These are phyloP conservation scores for Clunio marinus DNA, from an alignment of 2,888 invertebrate species.

Conservation along the genomic window DNA sequence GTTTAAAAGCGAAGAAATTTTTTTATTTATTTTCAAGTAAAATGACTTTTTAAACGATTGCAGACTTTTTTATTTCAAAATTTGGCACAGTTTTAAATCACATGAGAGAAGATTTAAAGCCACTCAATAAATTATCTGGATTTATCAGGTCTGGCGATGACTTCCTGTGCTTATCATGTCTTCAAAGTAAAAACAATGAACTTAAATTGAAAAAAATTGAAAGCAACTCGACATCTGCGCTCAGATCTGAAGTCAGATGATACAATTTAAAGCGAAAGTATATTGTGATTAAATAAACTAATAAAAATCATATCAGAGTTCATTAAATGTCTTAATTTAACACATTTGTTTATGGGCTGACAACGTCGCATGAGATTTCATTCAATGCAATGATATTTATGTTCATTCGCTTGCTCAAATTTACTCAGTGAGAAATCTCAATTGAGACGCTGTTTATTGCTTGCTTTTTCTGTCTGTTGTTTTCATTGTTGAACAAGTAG, in stretches of 20 bases:
- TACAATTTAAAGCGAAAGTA: background rate
- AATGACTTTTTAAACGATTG: background rate
- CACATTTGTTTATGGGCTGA: background rate
- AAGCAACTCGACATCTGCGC: too few relatives aligned
- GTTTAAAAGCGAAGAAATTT: background rate
- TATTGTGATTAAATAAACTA: constrained; percentile 37
- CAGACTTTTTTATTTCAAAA: too few relatives aligned
- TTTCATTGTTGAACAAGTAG: constrained; percentile 16
- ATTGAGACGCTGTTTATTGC: background rate
- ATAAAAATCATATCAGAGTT: constrained; percentile 21
- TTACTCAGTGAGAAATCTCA: background rate
- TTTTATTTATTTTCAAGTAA: too few relatives aligned
- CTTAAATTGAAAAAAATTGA: too few relatives aligned
- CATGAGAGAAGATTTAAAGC: too few relatives aligned
- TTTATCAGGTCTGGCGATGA: too few relatives aligned
- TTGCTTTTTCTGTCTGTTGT: background rate
- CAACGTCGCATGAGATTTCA: background rate
- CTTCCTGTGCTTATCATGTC: too few relatives aligned
- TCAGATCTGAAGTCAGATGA: background rate
- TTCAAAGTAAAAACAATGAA: too few relatives aligned
- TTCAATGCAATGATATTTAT: background rate
- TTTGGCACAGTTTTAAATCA: too few relatives aligned
- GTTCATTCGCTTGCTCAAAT: background rate
- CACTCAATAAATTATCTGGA: too few relatives aligned
- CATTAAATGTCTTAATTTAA: background rate